These are phyloP conservation scores for Iguana delicatissima DNA, from an alignment of 2,797 vertebrate genomes.

Conservation along the genomic window DNA sequence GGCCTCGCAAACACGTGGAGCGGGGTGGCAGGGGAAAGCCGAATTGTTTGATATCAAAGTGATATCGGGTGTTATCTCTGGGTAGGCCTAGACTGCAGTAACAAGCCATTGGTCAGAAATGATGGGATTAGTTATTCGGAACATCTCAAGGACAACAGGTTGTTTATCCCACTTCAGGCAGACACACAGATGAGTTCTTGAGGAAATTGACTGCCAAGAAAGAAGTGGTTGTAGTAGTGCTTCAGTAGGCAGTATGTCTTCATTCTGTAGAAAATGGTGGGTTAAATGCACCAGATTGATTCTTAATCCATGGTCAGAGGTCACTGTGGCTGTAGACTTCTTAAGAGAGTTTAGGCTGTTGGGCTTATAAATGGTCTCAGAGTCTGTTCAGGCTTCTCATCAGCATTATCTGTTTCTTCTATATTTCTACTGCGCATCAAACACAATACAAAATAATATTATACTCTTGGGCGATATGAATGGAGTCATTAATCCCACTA, in stretches of 20 bases:
- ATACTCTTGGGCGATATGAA: no score
- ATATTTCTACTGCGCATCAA: neutral
- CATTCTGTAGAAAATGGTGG: neutral
- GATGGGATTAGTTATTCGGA: neutral
- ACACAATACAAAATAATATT: no score
- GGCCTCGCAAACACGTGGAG: no score
- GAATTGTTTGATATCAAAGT: no score
- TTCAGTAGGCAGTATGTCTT: neutral
- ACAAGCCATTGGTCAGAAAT: neutral
- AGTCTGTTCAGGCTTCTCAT: neutral
- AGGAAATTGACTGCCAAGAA: neutral
- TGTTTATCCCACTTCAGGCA: neutral
- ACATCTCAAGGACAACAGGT: neutral
- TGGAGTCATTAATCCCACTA: no score
- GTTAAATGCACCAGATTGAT: neutral
- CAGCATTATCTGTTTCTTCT: neutral
- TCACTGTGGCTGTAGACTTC: neutral
- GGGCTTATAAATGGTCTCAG: neutral
- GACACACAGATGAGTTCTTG: no score
- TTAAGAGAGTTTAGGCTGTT: neutral
- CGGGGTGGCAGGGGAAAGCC: no score
- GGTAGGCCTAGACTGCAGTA: no score
- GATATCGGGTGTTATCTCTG: no score
- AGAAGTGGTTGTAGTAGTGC: neutral
- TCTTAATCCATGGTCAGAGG: no score